A percentile compares a stretch with the other conserved stretches of the same genome.
These are phyloP conservation scores for Odobenus rosmarus DNA, from an alignment of 2,113 vertebrate genomes.

Conservation along the genomic window DNA sequence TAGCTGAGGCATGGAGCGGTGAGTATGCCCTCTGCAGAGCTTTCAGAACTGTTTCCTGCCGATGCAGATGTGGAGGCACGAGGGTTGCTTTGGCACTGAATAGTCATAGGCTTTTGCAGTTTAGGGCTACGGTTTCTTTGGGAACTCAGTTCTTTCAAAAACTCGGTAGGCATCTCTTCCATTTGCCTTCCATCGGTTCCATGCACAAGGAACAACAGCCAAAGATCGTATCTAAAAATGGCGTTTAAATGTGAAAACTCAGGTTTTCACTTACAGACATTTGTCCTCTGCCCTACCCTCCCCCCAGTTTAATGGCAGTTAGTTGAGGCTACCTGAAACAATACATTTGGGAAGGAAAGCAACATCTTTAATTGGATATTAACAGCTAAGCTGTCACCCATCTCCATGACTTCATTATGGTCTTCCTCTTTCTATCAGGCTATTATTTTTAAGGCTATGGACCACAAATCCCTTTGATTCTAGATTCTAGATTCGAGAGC, in stretches of 20 bases:
- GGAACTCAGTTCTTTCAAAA: neutral
- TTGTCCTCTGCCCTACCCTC: neutral
- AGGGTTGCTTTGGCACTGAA: neutral
- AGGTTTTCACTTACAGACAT: neutral
- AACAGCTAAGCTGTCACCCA: neutral
- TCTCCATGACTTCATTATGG: no score
- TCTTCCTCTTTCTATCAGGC: no score
- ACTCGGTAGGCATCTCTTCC: neutral
- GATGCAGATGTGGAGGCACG: neutral
- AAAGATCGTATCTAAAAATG: conserved; percentile 27
- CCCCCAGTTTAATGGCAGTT: neutral
- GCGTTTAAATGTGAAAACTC: conserved; percentile 10
- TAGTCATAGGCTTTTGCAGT: neutral
- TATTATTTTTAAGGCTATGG: no score
- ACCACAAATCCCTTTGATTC: no score
- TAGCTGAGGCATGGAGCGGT: neutral
- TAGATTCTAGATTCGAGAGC: neutral
- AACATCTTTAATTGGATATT: neutral
- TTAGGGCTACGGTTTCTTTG: neutral
- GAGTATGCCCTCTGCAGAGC: neutral
- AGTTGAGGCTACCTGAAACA: neutral
- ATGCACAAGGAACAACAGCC: neutral
- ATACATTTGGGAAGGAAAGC: neutral
- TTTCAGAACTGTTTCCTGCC: neutral
- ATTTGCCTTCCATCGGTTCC: neutral